These are phyloP conservation scores for Gymnogyps californianus DNA, from an alignment of 2,113 vertebrate genomes.

Conservation along the genomic window DNA sequence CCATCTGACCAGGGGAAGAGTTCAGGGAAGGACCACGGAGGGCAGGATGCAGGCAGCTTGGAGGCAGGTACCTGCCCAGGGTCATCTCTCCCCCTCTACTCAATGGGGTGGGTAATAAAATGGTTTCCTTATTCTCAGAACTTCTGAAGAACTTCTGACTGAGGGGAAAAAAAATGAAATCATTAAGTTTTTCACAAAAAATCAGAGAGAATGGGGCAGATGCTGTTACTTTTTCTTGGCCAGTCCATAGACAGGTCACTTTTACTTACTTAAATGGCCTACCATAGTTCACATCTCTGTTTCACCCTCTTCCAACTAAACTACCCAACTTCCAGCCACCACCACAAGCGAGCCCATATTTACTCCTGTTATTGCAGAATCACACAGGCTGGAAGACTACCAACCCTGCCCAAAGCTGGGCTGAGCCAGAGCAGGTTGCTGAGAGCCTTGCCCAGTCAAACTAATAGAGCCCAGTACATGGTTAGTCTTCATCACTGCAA, in stretches of 20 bases:
- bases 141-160: neutral
- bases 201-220: neutral
- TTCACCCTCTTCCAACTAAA: neutral
- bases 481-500: neutral
- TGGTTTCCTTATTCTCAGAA: neutral
- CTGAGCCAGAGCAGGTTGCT: neutral
- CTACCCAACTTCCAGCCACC: neutral
- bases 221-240: neutral
- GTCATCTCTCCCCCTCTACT: neutral
- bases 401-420: neutral
- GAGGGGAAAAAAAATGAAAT: neutral
- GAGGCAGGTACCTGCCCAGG: neutral
- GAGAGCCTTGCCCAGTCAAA: neutral
- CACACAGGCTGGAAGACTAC: rapidly evolving
- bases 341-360: neutral
- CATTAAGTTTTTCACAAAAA: neutral
- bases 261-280: neutral
- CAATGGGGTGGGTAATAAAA: neutral
- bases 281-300: neutral
- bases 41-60: neutral
- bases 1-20: neutral
- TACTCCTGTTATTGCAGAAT: neutral
- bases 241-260: neutral
- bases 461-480: neutral
- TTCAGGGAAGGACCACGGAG: neutral